Base-by-base conservation (phyloP, 2,113 vertebrate genomes). In the Lycaon pictus region DNA sequence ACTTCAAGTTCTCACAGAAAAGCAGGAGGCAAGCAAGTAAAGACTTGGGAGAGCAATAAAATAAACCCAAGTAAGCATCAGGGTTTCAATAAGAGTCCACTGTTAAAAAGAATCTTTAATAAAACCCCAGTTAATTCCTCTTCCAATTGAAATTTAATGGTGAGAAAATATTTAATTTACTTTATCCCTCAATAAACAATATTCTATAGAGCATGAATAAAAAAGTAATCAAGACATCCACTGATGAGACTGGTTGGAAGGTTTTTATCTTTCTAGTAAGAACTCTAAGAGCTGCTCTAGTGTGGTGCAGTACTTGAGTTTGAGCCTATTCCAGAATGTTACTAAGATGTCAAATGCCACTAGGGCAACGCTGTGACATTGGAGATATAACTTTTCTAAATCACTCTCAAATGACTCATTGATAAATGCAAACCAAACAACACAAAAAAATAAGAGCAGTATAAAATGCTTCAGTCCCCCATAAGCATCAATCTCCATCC, bases 291-390 rank as follows among this genome's bases (percentile, higher is more conserved):
- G 27, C 11, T 69, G 32, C 22, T 90, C 63, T 10, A 17, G 19
- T 89, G 58, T 83, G n/a, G 7, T 79, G 0, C 22, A 92, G 55
- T 72, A 43, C 5, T 25, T 85, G 27, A 91, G 27, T 65, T 4
- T 89, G 37, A 10, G 5, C 65, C 15, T 92, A 27, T 88, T 95
- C 53, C 71, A 85, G 27, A 88, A 84, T 16, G 16, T 94, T 90
- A 90, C 29, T 62, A 95, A 96, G 56, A 81, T 93, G 27, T 94
- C 88, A 95, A 88, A 97, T 89, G 37, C 67, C 48, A 92, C 17
- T 65, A 82, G 11, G 22, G 53, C 35, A 90, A 77, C 13, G 55
- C 8, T 84, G 51, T 80, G 29, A 97, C 32, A 84, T 6, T 90
- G 25, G 37, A 67, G 27, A 87, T 60, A 56, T 90, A 92, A 83